Evolutionary conservation across 64 coral and sea anemone species (phyloP), one percentile per base, ranked within the genome.

Genomic region (Pocillopora verrucosa): DNA sequence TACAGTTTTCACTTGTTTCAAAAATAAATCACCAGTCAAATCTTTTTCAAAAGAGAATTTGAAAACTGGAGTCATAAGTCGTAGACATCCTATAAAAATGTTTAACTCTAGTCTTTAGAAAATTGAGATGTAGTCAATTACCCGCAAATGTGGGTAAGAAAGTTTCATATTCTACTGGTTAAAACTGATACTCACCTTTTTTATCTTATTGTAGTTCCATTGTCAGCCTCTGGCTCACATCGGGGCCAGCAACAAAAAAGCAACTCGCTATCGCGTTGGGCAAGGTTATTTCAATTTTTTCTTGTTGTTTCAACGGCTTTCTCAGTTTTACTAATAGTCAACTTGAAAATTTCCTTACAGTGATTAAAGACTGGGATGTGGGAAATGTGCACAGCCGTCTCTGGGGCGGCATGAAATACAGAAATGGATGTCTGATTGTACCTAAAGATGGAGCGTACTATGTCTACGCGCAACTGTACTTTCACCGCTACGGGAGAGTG

Each of bases 361-460:
- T 79, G 77, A 79, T 79, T 2, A 79, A 59, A 79, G 56, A 79
- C 77, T 79, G 77, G 57, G 58, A 56, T 79, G 11, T 17, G 11
- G 59, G 20, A 11, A 57, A 56, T 11, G 22, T 24, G 7, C 11
- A 57, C 10, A 79, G 77, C 56, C 77, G 59, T 60, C 77, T 79
- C 30, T 11, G 20, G 59, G 77, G 77, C 22, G 77, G 57, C 1
- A 79, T 79, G 77, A 79, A 24, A 9, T 79, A 59, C 77, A 6
- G 24, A 0, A 3, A 79, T 60, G 57, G 77, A 59, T 59, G 59
- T 14, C 77, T 79, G 77, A 79, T 22, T 20, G 51, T 79, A n/a
- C 77, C 77, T 17, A 60, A 17, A 11, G 16, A 56, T 79, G 77
- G 57, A 79, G 22, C 2, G 75, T 77, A 56, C 38, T 77, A 77